Conservation (phyloP, 2,113 vertebrate species). For the Macquaria australasica region DNA sequence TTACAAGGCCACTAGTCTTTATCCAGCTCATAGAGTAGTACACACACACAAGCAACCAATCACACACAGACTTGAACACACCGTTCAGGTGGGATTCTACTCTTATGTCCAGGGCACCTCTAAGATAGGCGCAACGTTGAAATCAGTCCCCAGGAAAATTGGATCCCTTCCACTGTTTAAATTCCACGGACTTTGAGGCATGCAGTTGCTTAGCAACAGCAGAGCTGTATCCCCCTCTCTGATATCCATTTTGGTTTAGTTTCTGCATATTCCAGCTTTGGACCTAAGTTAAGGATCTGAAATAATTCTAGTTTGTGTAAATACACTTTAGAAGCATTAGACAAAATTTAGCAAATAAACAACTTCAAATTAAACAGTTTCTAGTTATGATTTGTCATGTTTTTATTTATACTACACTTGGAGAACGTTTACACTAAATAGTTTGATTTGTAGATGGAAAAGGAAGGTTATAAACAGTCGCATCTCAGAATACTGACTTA, state of each 20-base stretch:
- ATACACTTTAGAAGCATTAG: conserved; percentile 27
- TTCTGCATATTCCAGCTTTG: conserved; percentile 60
- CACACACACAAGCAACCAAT: not conserved
- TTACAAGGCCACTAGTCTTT: conserved; percentile 14
- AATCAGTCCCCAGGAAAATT: conserved; percentile 73
- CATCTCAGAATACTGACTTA: not conserved
- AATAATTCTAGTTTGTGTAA: conserved; percentile 45
- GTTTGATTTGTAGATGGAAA: not conserved
- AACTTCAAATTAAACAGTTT: conserved; percentile 23
- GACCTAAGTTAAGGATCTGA: conserved; percentile 58
- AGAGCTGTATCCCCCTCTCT: conserved; percentile 57
- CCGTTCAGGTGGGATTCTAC: not conserved
- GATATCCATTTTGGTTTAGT: conserved; percentile 65
- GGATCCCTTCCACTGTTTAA: conserved; percentile 72
- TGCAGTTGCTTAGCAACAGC: conserved; percentile 82
- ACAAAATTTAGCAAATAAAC: conserved; percentile 23
- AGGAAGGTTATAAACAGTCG: not conserved
- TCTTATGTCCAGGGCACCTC: conserved; percentile 31
- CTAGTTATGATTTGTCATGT: not conserved
- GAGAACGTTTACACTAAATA: not conserved
- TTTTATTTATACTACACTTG: not conserved
- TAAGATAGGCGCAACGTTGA: conserved; percentile 45
- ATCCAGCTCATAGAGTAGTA: not conserved
- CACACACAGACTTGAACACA: conserved; percentile 9
- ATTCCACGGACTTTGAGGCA: conserved; percentile 75